These are phyloP conservation scores for Caenorhabditis tropicalis DNA, from an alignment of 1,140 invertebrate genomes.

Conservation along the genomic window DNA sequence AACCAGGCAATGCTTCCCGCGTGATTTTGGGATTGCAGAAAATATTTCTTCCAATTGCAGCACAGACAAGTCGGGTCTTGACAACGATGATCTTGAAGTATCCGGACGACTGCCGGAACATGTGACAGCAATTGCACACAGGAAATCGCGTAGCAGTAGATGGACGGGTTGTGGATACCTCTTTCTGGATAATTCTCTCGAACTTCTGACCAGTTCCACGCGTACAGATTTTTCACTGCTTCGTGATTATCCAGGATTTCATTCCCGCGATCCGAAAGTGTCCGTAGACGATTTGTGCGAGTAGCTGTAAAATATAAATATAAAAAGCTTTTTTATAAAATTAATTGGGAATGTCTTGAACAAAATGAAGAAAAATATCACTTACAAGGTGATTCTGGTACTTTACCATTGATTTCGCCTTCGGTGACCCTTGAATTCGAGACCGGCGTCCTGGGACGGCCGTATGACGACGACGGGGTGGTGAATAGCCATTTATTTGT, in stretches of 20 bases:
- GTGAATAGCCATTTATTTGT: constrained; percentile 32
- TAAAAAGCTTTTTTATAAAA: neutral
- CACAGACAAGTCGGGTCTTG: neutral
- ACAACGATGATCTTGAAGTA: neutral
- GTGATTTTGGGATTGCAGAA: neutral
- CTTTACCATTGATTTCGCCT: neutral
- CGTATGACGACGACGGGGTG: neutral
- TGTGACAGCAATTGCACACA: constrained; percentile 15
- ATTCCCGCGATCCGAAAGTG: constrained; percentile 3
- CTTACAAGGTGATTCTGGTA: neutral
- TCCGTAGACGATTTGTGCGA: neutral
- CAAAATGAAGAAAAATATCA: neutral
- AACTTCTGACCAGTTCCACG: constrained; percentile 1
- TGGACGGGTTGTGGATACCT: neutral
- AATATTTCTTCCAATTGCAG: neutral
- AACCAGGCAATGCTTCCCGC: neutral
- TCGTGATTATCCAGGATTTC: constrained; percentile 26
- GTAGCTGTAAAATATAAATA: neutral
- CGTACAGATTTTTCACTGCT: constrained; percentile 6
- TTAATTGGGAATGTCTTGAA: neutral
- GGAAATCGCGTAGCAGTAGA: constrained; percentile 12
- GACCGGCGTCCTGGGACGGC: neutral
- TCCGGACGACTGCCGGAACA: neutral
- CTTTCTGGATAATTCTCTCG: constrained; percentile 27
- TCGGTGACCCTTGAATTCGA: constrained; percentile 4